Percentiles rank a stretch among this genome's conserved stretches.
phyloP scores from a whole-genome alignment of 2,797 vertebrate genomes.

The Coregonus sp. region DNA sequence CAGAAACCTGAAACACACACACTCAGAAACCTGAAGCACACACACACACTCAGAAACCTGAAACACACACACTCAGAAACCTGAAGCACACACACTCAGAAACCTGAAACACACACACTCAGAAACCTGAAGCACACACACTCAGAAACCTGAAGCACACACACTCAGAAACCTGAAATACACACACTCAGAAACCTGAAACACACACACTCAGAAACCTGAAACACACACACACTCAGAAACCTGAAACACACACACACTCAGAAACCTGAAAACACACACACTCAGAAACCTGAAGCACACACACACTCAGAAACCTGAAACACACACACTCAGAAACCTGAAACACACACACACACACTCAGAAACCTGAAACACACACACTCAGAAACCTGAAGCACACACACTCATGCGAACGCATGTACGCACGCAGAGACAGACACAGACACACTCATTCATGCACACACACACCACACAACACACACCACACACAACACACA shows the following conservation, averaged over 20 bases:
- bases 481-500: not conserved
- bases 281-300: not conserved
- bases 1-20: not conserved
- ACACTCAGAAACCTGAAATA: not conserved
- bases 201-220: not conserved
- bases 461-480: not conserved
- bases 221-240: not conserved
- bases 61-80: not conserved
- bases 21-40: not conserved
- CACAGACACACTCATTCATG: not conserved
- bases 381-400: too few relatives aligned
- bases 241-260: slow-evolving; percentile 1
- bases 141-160: not conserved
- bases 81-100: not conserved
- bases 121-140: not conserved
- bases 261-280: not conserved
- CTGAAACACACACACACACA: not conserved
- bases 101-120: not conserved
- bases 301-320: not conserved
- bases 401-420: not conserved
- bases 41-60: not conserved
- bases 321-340: not conserved
- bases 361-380: too few relatives aligned
- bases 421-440: not conserved
- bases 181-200: not conserved